Percentiles rank a stretch among this genome's conserved stretches.
These are phyloP conservation scores for Netelia virgata DNA, from an alignment of 2,888 invertebrate genomes.

Conservation along the genomic window DNA sequence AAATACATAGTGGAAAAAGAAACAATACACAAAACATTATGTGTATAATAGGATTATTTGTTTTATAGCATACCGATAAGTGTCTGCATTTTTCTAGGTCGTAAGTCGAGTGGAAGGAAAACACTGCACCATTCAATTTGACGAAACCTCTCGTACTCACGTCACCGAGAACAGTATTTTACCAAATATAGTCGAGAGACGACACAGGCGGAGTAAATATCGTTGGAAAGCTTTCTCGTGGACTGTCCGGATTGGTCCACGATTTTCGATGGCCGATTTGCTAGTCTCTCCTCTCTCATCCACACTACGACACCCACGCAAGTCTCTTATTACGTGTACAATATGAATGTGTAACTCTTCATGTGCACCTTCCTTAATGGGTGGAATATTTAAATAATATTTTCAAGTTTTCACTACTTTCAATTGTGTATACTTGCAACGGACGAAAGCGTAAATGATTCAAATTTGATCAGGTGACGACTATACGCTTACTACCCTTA, in stretches of 20 bases:
- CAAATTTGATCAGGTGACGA: too few relatives aligned
- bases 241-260: slow-evolving; percentile 81
- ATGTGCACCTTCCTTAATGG: neutral
- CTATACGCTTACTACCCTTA: too few relatives aligned
- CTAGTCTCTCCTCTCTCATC: neutral
- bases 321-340: neutral
- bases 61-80: slow-evolving; percentile 71
- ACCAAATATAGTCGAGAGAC: slow-evolving; percentile 53
- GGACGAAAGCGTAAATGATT: too few relatives aligned
- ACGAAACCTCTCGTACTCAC: slow-evolving; percentile 56
- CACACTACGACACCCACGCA: neutral
- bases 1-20: neutral
- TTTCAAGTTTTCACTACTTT: too few relatives aligned
- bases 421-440: too few relatives aligned
- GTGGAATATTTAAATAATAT: neutral
- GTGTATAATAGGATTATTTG: too few relatives aligned
- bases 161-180: slow-evolving; percentile 47
- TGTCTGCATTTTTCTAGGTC: slow-evolving; percentile 69
- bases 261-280: slow-evolving; percentile 58
- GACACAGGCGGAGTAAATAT: slow-evolving; percentile 40
- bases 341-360: neutral
- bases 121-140: slow-evolving; percentile 39
- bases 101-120: slow-evolving; percentile 47
- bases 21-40: neutral
- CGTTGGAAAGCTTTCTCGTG: slow-evolving; percentile 78